Evolutionary conservation across 1,140 invertebrate genomes (phyloP), one percentile per base, ranked within the genome.

Genomic region (Diachasma alloeum): DNA sequence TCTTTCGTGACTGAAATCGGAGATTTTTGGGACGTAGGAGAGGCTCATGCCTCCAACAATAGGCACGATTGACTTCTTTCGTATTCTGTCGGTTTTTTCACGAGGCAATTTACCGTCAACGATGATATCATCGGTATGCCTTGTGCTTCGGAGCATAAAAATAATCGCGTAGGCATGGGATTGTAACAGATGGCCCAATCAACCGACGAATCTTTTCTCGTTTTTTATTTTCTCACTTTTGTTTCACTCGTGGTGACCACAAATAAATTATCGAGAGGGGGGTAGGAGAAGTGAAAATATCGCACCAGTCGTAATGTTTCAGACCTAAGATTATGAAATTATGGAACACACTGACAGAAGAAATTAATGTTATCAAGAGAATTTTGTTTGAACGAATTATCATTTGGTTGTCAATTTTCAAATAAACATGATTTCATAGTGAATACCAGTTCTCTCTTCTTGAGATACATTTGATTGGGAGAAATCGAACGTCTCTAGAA

Each of bases 91-190:
- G 8, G 46, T 46, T 31, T 31, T 36, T 53, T 53, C 48, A 36
- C 48, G 22, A 36, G 31, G 10, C 44, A 72, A 48, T 72, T 72
- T 37, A 15, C n/a, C 37, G 15, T 69, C 11, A 31, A 37, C n/a
- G 70, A 72, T 72, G 73, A 75, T 68, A 68, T 68, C 73, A 75
- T 74, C 72, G 24, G 37, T n/a, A 10, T 74, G 36, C 24, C 39
- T 31, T 39, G 56, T 26, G 73, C 73, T 66, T 39, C 15, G 42
- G 36, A 75, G 63, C 39, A 75, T 75, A 75, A 75, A 75, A 75
- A 75, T 75, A 75, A 75, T 75, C 73, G 26, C 15, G 63, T 68
- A 37, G 39, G 73, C 63, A 75, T 11, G 26, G 66, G 42, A 69
- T 67, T 46, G 42, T 75, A 46, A 66, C 17, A 68, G 42, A 68